Evolutionary conservation across 2,888 invertebrate species (phyloP).

Genomic region (Baronia brevicornis): DNA sequence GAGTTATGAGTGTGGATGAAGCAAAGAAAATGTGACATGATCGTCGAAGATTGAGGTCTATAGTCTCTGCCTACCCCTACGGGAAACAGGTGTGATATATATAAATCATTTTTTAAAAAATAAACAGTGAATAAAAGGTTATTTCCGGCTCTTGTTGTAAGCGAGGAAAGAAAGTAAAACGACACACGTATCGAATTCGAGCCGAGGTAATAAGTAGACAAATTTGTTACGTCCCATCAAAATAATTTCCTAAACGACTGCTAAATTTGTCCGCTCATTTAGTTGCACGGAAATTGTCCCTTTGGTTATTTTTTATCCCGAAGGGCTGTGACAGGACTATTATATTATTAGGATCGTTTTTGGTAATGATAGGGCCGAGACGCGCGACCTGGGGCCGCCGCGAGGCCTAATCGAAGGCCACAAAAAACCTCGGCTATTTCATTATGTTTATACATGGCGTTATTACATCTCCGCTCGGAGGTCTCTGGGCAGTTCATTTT

Average conservation of each 20-base stretch:
- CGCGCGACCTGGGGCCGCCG: slow-evolving; percentile 58
- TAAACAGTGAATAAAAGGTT: too few species aligned
- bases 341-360: slow-evolving; percentile 74
- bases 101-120: too few species aligned
- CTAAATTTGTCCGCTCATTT: slow-evolving; percentile 61
- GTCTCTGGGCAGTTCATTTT: slow-evolving; percentile 37
- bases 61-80: too few species aligned
- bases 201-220: slow-evolving; percentile 31
- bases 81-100: too few species aligned
- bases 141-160: too few species aligned
- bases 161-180: slow-evolving; percentile 11
- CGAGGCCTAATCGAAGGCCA: slow-evolving; percentile 55
- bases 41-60: too few species aligned
- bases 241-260: slow-evolving; percentile 53
- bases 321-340: slow-evolving; percentile 71
- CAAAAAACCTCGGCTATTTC: slow-evolving; percentile 66
- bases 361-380: slow-evolving; percentile 67
- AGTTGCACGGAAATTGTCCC: slow-evolving; percentile 63
- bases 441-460: slow-evolving; percentile 48
- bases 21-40: too few species aligned
- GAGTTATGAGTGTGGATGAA: too few species aligned
- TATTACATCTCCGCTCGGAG: slow-evolving; percentile 29
- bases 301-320: slow-evolving; percentile 50
- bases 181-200: slow-evolving; percentile 25
- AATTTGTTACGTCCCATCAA: slow-evolving; percentile 44